Evolutionary conservation across 2,113 vertebrate species (phyloP).

Genomic region (Mugil cephalus): DNA sequence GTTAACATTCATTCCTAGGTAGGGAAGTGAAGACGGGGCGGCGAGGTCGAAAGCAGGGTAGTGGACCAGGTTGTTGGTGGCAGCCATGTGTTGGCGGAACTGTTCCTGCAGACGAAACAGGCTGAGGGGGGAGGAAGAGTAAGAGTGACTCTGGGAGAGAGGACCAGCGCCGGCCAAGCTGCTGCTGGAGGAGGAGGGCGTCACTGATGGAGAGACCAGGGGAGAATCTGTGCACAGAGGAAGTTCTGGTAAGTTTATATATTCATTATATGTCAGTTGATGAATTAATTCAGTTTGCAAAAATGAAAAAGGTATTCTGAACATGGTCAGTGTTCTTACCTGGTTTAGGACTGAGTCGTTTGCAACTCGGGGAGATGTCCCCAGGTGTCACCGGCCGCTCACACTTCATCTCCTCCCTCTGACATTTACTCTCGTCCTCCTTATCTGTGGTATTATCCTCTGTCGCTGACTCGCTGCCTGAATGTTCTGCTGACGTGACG

Average conservation of each 20-base stretch:
- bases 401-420: slow-evolving; percentile 87
- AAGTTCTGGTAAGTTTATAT: not conserved
- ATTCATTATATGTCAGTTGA: slow-evolving; percentile 15
- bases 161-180: slow-evolving; percentile 78
- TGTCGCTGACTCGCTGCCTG: slow-evolving; percentile 91
- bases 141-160: slow-evolving; percentile 92
- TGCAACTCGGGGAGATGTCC: slow-evolving; percentile 87
- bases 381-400: slow-evolving; percentile 88
- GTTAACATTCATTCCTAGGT: slow-evolving; percentile 96
- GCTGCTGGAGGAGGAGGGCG: slow-evolving; percentile 85
- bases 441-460: slow-evolving; percentile 92
- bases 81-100: slow-evolving; percentile 99
- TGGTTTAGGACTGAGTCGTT: slow-evolving; percentile 94
- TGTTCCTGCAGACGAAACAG: slow-evolving; percentile 99
- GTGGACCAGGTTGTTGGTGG: slow-evolving; percentile 98
- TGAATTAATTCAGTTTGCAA: not conserved
- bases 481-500: slow-evolving; percentile 94
- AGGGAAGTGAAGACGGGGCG: slow-evolving; percentile 91
- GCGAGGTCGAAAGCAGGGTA: slow-evolving; percentile 97
- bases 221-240: slow-evolving; percentile 89
- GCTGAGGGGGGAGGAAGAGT: slow-evolving; percentile 97
- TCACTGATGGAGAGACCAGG: slow-evolving; percentile 82
- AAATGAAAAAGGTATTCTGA: not conserved
- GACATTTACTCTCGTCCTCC: slow-evolving; percentile 89
- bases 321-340: slow-evolving; percentile 80